Evolutionary conservation across 2,888 invertebrate species (phyloP).

Genomic region (Polydesmus complanatus): DNA sequence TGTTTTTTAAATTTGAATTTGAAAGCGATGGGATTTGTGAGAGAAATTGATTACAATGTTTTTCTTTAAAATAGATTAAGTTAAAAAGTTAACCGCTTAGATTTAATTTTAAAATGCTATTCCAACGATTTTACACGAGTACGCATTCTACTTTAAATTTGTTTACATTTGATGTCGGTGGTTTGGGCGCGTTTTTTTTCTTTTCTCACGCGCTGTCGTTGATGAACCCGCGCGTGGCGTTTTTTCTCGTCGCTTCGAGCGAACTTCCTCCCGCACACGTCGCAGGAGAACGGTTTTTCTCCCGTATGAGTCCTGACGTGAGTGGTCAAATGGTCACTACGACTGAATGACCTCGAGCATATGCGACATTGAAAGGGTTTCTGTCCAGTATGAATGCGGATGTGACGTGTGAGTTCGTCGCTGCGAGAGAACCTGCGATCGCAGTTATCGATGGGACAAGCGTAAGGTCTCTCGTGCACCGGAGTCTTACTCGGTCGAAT

Average conservation of each 20-base stretch:
- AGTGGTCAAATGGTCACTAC: conserved; percentile 96
- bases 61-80: too few species aligned
- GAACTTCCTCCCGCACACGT: conserved; percentile 94
- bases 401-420: conserved; percentile 96
- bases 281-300: conserved; percentile 97
- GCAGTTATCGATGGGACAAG: conserved; percentile 94
- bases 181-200: conserved; percentile 15
- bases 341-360: conserved; percentile 93
- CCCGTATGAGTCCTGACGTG: conserved; percentile 85
- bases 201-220: conserved; percentile 73
- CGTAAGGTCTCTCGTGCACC: conserved; percentile 93
- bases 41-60: too few species aligned
- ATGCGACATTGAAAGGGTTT: conserved; percentile 98
- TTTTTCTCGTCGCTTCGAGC: conserved; percentile 99
- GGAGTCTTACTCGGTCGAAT: conserved; percentile 96
- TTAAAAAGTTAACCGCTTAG: too few species aligned
- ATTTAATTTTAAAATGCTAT: too few species aligned
- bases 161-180: too few species aligned
- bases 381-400: conserved; percentile 97
- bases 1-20: too few species aligned
- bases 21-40: too few species aligned
- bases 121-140: too few species aligned
- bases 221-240: conserved; percentile 95
- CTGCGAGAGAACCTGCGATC: conserved; percentile 93
- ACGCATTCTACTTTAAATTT: too few species aligned